phyloP scores from a whole-genome alignment of 2,797 vertebrate species.

The Sebastes kiyomatsui region DNA sequence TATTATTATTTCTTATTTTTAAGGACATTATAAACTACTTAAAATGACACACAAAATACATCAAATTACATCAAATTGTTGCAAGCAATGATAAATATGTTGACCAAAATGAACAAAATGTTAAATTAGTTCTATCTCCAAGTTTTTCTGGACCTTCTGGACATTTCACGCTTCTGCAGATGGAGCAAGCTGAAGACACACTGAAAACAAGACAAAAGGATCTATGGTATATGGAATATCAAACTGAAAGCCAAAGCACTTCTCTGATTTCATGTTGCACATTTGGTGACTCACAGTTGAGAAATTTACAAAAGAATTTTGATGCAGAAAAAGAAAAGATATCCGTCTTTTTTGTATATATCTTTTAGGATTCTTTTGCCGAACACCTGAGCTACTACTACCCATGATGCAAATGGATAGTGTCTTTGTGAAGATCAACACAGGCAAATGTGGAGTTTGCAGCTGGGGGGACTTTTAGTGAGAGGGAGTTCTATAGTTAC shows the following conservation, averaged over 20 bases:
- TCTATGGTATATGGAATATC: too few relatives aligned
- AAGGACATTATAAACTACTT: not conserved
- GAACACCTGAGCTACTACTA: not conserved
- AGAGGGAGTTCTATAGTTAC: not conserved
- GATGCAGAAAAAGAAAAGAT: not conserved
- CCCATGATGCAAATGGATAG: not conserved
- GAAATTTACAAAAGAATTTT: not conserved
- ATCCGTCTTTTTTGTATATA: not conserved
- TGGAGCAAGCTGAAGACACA: not conserved
- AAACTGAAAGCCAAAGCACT: not conserved
- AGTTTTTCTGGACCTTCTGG: too few relatives aligned
- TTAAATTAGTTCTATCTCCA: too few relatives aligned
- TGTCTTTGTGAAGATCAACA: not conserved
- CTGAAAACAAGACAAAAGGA: not conserved
- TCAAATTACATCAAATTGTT: too few relatives aligned
- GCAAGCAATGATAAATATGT: not conserved
- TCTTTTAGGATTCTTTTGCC: not conserved
- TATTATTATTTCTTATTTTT: not conserved
- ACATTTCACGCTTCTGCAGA: too few relatives aligned
- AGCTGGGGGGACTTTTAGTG: not conserved
- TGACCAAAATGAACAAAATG: too few relatives aligned
- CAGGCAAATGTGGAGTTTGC: not conserved
- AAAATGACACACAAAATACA: not conserved
- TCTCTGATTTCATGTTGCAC: not conserved
- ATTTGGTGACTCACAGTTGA: not conserved